Conservation (phyloP, 1,140 invertebrate genomes). For the Anoplolepis gracilipes region DNA sequence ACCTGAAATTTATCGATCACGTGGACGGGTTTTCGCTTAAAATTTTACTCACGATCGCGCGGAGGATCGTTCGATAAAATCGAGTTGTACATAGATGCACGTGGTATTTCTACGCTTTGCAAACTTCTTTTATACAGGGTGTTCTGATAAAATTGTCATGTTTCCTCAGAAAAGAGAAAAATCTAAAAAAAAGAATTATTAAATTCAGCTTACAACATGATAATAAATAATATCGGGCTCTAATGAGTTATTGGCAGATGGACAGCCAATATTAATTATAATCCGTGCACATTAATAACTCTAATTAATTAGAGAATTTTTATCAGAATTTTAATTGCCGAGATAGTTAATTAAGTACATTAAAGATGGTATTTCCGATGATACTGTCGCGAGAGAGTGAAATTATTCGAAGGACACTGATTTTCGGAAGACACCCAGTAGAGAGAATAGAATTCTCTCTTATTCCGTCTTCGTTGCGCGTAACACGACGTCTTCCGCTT, state of each 20-base stretch:
- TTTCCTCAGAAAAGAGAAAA: neutral
- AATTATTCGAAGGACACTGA: neutral
- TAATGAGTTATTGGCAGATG: neutral
- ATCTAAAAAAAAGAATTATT: neutral
- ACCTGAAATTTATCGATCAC: slow-evolving; percentile 2
- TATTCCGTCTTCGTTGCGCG: slow-evolving; percentile 42
- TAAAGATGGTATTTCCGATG: neutral
- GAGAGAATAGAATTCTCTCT: slow-evolving; percentile 8
- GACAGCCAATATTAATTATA: neutral
- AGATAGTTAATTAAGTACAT: neutral
- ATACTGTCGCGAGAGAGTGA: neutral
- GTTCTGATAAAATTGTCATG: neutral
- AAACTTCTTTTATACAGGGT: slow-evolving; percentile 24
- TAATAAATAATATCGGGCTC: neutral
- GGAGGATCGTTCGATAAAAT: slow-evolving; percentile 57
- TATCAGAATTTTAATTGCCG: neutral
- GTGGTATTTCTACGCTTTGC: slow-evolving; percentile 18
- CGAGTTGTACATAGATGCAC: slow-evolving; percentile 41
- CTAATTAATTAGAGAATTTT: neutral
- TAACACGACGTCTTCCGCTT: slow-evolving; percentile 68
- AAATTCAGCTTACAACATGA: neutral
- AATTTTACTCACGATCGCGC: slow-evolving; percentile 55
- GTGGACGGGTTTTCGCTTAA: slow-evolving; percentile 41
- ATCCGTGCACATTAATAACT: neutral
- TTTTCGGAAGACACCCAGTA: slow-evolving; percentile 29